phyloP scores from a whole-genome alignment of 2,797 vertebrate genomes.

The Mionectes olivaceus region DNA sequence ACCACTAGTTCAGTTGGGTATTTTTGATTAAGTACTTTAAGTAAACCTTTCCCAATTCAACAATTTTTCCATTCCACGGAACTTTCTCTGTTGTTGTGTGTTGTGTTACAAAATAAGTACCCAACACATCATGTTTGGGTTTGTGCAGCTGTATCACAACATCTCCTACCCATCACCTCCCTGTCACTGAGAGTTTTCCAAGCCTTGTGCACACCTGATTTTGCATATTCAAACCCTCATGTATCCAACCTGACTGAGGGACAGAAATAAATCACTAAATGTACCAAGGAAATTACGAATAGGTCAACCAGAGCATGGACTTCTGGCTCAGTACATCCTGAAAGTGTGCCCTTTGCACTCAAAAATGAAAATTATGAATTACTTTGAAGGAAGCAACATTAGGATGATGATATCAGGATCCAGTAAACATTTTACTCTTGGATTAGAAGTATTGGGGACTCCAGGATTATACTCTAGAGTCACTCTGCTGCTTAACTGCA shows the following conservation, averaged over 20 bases:
- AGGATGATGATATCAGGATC: neutral
- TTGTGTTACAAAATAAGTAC: neutral
- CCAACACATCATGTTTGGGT: fast-evolving
- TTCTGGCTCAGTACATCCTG: neutral
- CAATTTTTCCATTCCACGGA: neutral
- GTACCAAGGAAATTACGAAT: neutral
- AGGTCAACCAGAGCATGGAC: neutral
- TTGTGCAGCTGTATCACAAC: neutral
- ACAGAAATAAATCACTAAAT: neutral
- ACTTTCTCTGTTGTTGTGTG: neutral
- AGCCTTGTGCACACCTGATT: fast-evolving
- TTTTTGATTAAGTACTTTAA: neutral
- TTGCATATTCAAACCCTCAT: neutral
- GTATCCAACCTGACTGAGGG: neutral
- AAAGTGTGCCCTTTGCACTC: neutral
- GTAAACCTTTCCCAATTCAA: neutral
- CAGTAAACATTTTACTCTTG: neutral
- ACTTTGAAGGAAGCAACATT: neutral
- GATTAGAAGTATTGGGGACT: constrained; percentile 15
- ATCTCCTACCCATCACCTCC: neutral
- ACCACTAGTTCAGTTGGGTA: neutral
- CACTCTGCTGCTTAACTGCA: neutral
- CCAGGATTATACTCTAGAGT: neutral
- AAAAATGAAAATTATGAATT: neutral
- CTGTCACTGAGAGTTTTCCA: neutral